Conservation (phyloP, 2,797 vertebrate species). For the Catharus ustulatus region DNA sequence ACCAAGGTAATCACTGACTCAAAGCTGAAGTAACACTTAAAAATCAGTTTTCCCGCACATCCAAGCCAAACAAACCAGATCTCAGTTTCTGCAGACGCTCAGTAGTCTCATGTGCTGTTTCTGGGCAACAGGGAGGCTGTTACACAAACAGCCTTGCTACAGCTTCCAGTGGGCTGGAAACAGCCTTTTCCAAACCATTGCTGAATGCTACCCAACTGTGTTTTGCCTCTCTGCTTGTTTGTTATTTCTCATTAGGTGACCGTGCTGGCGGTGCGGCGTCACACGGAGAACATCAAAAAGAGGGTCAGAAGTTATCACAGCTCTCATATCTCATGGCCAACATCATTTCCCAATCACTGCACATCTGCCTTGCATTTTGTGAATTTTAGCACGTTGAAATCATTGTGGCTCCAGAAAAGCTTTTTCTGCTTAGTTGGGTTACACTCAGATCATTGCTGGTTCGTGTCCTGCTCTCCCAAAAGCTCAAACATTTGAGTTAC, state of each 20-base stretch:
- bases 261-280: not conserved
- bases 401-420: not conserved
- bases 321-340: not conserved
- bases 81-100: not conserved
- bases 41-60: conserved; percentile 23
- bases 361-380: conserved; percentile 43
- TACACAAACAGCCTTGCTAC: not conserved
- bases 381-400: conserved; percentile 27
- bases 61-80: conserved; percentile 36
- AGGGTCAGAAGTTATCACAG: not conserved
- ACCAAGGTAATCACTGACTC: not conserved
- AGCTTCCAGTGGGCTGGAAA: not conserved
- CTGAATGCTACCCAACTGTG: not conserved
- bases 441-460: not conserved
- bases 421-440: not conserved
- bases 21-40: conserved; percentile 32
- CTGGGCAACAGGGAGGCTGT: conserved; percentile 28
- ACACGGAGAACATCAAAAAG: not conserved
- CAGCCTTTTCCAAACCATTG: not conserved
- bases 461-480: not conserved
- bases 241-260: not conserved
- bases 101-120: not conserved
- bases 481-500: not conserved
- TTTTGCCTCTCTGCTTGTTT: not conserved
- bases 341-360: not conserved